phyloP scores from a whole-genome alignment of 2,888 invertebrate species.

The Hyalella azteca region DNA sequence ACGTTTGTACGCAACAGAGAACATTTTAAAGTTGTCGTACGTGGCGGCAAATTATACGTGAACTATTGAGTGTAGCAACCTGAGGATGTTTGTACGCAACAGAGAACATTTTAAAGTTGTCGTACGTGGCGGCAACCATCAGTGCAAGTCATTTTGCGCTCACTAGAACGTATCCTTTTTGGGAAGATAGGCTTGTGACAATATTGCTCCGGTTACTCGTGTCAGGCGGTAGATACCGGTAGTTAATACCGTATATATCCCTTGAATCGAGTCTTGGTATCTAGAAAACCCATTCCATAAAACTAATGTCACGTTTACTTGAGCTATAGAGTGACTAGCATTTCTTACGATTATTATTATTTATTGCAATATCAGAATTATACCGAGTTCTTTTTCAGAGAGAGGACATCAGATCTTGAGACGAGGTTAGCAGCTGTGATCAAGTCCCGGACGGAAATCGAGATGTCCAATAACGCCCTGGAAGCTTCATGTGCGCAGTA shows the following conservation, averaged over 20 bases:
- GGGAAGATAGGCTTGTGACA: too few species aligned
- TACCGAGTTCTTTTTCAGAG: not conserved
- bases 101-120: too few species aligned
- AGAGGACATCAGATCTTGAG: not conserved
- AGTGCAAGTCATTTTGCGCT: too few species aligned
- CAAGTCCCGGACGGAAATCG: not conserved
- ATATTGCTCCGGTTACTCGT: too few species aligned
- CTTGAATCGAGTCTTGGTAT: not conserved
- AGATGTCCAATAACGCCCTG: not conserved
- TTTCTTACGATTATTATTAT: not conserved
- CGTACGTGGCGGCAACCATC: too few species aligned
- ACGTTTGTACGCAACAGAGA: too few species aligned
- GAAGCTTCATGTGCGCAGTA: slow-evolving; percentile 3
- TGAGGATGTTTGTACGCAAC: too few species aligned
- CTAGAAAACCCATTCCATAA: not conserved
- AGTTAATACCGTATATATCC: not conserved
- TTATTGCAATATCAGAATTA: not conserved
- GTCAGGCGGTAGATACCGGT: too few species aligned
- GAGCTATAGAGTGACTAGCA: not conserved
- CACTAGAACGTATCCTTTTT: too few species aligned
- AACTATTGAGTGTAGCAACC: too few species aligned
- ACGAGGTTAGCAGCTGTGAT: not conserved
- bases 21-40: too few species aligned
- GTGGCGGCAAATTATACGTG: too few species aligned
- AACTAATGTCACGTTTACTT: not conserved